Evolutionary conservation across 2,888 invertebrate species (phyloP), one percentile per base, ranked within the genome.

Genomic region (Abrostola triplasia): DNA sequence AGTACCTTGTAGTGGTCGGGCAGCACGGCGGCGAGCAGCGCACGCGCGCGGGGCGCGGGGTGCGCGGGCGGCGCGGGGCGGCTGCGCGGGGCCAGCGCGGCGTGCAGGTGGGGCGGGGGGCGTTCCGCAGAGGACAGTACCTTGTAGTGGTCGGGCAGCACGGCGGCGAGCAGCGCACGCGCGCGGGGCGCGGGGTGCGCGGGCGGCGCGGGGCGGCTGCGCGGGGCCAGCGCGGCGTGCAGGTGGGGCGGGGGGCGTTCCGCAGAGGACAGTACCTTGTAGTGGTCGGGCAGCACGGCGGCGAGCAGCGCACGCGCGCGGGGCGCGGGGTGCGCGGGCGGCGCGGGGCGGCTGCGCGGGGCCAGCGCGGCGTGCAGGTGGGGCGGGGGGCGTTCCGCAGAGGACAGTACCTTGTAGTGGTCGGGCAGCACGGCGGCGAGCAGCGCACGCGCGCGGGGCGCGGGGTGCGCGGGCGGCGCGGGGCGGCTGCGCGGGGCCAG

Each of bases 31-130:
- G 97, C 98, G 92, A 98, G 97, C 66, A 98, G 92, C 8, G 95
- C 99, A 98, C 47, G 97, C 95, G 96, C 75, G 96, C 88, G 60
- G 92, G 88, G 36, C 95, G 91, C 65, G 94, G 91, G 68, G 95
- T 88, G 51, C 80, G 50, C 79, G 59, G 57, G 82, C 82, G 64
- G 83, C 86, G 84, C 98, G 97, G 59, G 97, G 95, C 2, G 98
- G 98, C 78, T 99, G 90, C 37, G 98, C 97, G 84, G 98, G 97
- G 85, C 98, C 78, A 99, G 90, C 37, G 98, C 97, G 84, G 98
- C 97, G 85, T 98, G 97, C 77, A 98, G 36, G 51, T 24, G 7
- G 0, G 36, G 11, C 44, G 44, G 44, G 12, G 44, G 86, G 42
- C 44, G 12, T 1, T 7, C 12, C n/a, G 44, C 8, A 53, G 41